A percentile compares a stretch with the other conserved stretches of the same genome.
phyloP scores from a whole-genome alignment of 2,113 vertebrate genomes.

The Turdus rufiventris region DNA sequence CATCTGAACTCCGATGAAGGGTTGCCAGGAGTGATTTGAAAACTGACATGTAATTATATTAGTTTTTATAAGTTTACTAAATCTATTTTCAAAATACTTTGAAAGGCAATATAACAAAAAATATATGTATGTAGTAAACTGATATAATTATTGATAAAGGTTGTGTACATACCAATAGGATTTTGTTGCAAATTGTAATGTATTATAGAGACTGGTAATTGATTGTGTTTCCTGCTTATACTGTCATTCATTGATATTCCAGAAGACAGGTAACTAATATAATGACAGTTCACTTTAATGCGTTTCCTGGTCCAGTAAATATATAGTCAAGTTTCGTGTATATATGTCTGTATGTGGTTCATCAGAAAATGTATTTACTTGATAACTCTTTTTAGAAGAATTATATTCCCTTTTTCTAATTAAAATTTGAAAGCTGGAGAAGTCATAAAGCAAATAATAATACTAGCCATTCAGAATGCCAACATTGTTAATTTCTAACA shows the following conservation, averaged over 20 bases:
- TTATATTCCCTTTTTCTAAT: not conserved
- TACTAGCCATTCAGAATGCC: not conserved
- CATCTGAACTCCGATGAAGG: not conserved
- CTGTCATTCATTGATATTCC: not conserved
- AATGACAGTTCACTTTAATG: not conserved
- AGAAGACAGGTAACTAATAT: not conserved
- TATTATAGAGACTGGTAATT: not conserved
- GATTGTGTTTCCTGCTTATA: not conserved
- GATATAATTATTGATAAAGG: not conserved
- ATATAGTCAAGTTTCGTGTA: not conserved
- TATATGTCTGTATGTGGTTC: not conserved
- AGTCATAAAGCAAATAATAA: not conserved
- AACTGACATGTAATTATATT: not conserved
- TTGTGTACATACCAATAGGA: not conserved
- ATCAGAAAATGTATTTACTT: not conserved
- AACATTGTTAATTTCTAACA: not conserved
- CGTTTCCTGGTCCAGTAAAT: not conserved
- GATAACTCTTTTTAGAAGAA: not conserved
- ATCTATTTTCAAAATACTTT: not conserved
- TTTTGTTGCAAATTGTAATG: not conserved
- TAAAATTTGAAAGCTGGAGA: not conserved
- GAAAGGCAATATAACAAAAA: not conserved
- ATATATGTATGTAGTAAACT: not conserved
- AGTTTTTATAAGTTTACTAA: not conserved
- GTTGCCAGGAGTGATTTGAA: not conserved